Evolutionary conservation across 2,888 invertebrate species (phyloP).

Genomic region (Cremastobaeus sp.): DNA sequence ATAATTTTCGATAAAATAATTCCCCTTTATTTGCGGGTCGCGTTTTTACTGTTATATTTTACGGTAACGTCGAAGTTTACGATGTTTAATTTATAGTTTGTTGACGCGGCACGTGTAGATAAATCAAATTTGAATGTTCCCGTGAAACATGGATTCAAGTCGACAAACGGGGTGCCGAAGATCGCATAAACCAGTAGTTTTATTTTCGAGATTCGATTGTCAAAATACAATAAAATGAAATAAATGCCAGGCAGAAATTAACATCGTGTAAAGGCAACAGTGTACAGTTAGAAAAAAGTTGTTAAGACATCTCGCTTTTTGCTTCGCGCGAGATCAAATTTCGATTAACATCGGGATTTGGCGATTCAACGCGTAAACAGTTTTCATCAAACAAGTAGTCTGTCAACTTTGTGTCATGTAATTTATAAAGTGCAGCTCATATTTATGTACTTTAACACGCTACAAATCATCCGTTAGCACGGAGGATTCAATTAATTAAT

Average conservation of each 20-base stretch:
- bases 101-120: conserved; percentile 9
- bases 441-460: neutral
- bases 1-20: conserved; percentile 55
- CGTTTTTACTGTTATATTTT: conserved; percentile 20
- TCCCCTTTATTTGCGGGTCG: conserved; percentile 37
- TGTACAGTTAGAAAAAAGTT: conserved; percentile 10
- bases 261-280: conserved; percentile 14
- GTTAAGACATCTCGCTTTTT: neutral
- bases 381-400: neutral
- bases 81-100: conserved; percentile 25
- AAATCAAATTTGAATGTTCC: too few species aligned
- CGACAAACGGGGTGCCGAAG: too few species aligned
- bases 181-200: too few species aligned
- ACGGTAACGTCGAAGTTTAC: conserved; percentile 24
- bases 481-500: too few species aligned
- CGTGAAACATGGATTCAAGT: too few species aligned
- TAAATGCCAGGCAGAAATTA: too few species aligned
- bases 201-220: too few species aligned
- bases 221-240: too few species aligned
- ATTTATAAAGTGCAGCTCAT: neutral
- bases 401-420: neutral
- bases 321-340: conserved; percentile 9
- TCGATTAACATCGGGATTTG: conserved; percentile 23
- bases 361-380: conserved; percentile 21
- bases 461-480: neutral